These are phyloP conservation scores for Uromys caudimaculatus DNA, from an alignment of 2,797 vertebrate species.

Conservation along the genomic window DNA sequence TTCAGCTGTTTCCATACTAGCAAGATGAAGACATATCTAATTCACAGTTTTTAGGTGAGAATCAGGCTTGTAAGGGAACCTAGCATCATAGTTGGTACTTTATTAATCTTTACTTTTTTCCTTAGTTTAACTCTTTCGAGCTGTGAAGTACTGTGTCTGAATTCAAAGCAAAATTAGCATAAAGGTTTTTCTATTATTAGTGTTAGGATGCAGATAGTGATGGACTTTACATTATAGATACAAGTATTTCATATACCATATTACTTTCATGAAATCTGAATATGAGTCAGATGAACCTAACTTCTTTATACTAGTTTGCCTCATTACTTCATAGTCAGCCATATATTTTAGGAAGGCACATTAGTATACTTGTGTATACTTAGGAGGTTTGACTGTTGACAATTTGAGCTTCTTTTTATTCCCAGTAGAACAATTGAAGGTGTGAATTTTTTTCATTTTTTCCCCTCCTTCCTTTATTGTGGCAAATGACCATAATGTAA, in stretches of 20 bases:
- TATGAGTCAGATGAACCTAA: not conserved
- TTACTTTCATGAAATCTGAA: not conserved
- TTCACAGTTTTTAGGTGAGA: not conserved
- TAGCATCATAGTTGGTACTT: not conserved
- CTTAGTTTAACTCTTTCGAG: conserved; percentile 9
- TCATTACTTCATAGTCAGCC: not conserved
- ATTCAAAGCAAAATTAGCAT: not conserved
- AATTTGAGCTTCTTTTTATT: not conserved
- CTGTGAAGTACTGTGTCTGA: not conserved
- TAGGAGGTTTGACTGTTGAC: not conserved
- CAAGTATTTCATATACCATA: not conserved
- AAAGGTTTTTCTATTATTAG: not conserved
- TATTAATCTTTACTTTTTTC: not conserved
- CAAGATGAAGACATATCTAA: not conserved
- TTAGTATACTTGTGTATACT: not conserved
- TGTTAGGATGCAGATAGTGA: not conserved
- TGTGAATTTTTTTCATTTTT: not conserved
- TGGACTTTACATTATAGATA: not conserved
- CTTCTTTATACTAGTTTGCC: not conserved
- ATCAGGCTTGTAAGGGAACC: too few species aligned
- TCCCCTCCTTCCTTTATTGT: not conserved
- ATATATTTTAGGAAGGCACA: not conserved
- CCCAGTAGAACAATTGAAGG: not conserved
- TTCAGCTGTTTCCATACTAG: not conserved
- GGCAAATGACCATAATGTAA: not conserved